A percentile compares a stretch with the other conserved stretches of the same genome.
phyloP scores from a whole-genome alignment of 2,888 invertebrate species.

The Eulithis prunata region DNA sequence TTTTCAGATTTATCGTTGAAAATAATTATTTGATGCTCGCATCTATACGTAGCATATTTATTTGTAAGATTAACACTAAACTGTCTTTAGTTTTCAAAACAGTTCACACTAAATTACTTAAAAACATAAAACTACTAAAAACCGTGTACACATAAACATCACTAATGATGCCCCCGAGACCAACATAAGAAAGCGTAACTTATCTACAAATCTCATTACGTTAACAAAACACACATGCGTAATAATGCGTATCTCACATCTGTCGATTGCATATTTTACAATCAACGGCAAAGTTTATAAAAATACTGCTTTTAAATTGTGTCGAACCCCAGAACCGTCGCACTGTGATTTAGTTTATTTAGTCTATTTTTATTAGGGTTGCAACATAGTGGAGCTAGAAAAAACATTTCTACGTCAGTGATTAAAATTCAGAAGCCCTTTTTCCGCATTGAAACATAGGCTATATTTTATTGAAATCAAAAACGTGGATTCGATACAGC shows the following conservation, averaged over 20 bases:
- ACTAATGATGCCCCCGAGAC: slow-evolving; percentile 66
- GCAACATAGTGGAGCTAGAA: background rate
- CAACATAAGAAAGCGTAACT: slow-evolving; percentile 70
- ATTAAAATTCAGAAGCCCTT: too few species aligned
- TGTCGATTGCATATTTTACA: slow-evolving; percentile 70
- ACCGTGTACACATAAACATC: slow-evolving; percentile 63
- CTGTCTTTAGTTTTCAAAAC: too few species aligned
- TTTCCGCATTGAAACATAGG: too few species aligned
- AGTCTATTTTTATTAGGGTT: slow-evolving; percentile 48
- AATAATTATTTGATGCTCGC: too few species aligned
- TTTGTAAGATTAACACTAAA: too few species aligned
- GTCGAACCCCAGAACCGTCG: slow-evolving; percentile 56
- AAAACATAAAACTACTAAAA: slow-evolving; percentile 47
- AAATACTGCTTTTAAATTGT: slow-evolving; percentile 56
- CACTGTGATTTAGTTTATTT: slow-evolving; percentile 61
- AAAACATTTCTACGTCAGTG: too few species aligned
- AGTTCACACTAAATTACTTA: background rate
- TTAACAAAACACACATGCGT: slow-evolving; percentile 80
- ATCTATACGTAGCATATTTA: too few species aligned
- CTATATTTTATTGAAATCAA: too few species aligned
- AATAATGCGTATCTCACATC: slow-evolving; percentile 72
- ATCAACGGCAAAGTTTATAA: slow-evolving; percentile 63
- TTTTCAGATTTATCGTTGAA: too few species aligned
- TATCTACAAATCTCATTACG: slow-evolving; percentile 79
- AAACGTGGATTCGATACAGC: too few species aligned